These are phyloP conservation scores for Callopanchax toddi DNA, from an alignment of 2,113 vertebrate genomes.

Conservation along the genomic window DNA sequence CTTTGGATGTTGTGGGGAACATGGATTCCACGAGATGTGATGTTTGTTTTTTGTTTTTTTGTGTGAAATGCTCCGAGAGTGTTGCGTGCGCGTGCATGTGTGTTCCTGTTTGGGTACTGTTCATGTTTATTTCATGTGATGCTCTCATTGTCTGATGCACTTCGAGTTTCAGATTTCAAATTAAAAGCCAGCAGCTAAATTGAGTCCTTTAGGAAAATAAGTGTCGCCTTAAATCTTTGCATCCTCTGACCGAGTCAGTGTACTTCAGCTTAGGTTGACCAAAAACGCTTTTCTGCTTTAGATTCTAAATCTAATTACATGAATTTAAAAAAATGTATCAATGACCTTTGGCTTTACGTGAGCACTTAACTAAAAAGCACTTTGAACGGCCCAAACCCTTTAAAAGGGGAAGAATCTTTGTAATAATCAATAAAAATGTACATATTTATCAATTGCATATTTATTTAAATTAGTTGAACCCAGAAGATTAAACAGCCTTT, in stretches of 20 bases:
- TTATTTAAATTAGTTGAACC: slow-evolving; percentile 29
- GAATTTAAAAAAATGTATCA: neutral
- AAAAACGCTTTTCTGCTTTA: slow-evolving; percentile 3
- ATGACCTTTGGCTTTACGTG: slow-evolving; percentile 17
- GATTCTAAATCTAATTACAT: slow-evolving; percentile 7
- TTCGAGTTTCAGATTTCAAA: slow-evolving; percentile 9
- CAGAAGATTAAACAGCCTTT: slow-evolving; percentile 6
- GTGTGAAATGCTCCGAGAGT: slow-evolving; percentile 64
- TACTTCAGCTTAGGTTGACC: slow-evolving; percentile 10
- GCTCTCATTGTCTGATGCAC: slow-evolving; percentile 64
- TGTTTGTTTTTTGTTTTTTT: slow-evolving; percentile 66
- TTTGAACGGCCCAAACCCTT: slow-evolving; percentile 50
- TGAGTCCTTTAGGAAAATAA: slow-evolving; percentile 7
- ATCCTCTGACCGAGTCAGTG: slow-evolving; percentile 50
- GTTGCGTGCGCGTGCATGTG: slow-evolving; percentile 40
- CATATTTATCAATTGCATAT: slow-evolving; percentile 37
- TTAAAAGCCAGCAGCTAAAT: slow-evolving; percentile 27
- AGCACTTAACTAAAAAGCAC: slow-evolving; percentile 70
- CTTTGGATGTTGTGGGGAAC: slow-evolving; percentile 60
- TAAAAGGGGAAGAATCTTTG: slow-evolving; percentile 17
- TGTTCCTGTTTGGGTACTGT: slow-evolving; percentile 25
- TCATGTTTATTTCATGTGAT: slow-evolving; percentile 12
- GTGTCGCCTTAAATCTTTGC: slow-evolving; percentile 46
- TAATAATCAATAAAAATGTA: slow-evolving; percentile 9
- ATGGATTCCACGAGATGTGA: slow-evolving; percentile 60